A percentile compares a stretch with the other conserved stretches of the same genome.
Evolutionary conservation across 2,113 vertebrate genomes (phyloP).

Genomic region (Tonatia bakeri): DNA sequence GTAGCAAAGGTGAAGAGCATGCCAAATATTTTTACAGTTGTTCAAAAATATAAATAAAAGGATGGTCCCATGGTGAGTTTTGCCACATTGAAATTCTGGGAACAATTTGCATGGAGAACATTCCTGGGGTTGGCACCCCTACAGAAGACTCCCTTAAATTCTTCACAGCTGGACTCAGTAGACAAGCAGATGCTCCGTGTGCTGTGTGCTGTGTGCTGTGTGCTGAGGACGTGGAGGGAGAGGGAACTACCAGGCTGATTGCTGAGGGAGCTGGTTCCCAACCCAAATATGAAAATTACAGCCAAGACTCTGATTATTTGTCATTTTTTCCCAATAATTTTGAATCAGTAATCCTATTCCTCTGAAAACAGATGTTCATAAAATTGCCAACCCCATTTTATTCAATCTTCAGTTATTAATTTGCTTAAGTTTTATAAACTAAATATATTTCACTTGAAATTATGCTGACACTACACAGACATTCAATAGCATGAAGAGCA

Average conservation of each 20-base stretch:
- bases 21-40: slow-evolving; percentile 46
- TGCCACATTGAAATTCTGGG: slow-evolving; percentile 12
- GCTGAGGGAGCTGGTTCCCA: slow-evolving; percentile 32
- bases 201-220: background rate
- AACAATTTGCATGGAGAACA: slow-evolving; percentile 28
- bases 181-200: background rate
- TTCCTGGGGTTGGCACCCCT: slow-evolving; percentile 29
- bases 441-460: background rate
- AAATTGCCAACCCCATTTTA: slow-evolving; percentile 12
- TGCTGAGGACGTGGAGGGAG: slow-evolving; percentile 26
- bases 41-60: slow-evolving; percentile 32
- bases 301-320: slow-evolving; percentile 33
- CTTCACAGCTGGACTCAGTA: slow-evolving; percentile 33
- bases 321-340: slow-evolving; percentile 48
- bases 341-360: slow-evolving; percentile 21
- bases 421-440: slow-evolving; percentile 8
- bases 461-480: background rate
- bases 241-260: slow-evolving; percentile 3
- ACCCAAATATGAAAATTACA: slow-evolving; percentile 42
- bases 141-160: slow-evolving; percentile 29
- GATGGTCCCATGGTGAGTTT: background rate
- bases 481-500: background rate
- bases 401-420: slow-evolving; percentile 22
- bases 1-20: slow-evolving; percentile 16
- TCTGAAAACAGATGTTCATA: slow-evolving; percentile 12